A percentile compares a stretch with the other conserved stretches of the same genome.
Conservation (phyloP, 2,888 invertebrate genomes). For the Tenthredo scrophulariae region DNA sequence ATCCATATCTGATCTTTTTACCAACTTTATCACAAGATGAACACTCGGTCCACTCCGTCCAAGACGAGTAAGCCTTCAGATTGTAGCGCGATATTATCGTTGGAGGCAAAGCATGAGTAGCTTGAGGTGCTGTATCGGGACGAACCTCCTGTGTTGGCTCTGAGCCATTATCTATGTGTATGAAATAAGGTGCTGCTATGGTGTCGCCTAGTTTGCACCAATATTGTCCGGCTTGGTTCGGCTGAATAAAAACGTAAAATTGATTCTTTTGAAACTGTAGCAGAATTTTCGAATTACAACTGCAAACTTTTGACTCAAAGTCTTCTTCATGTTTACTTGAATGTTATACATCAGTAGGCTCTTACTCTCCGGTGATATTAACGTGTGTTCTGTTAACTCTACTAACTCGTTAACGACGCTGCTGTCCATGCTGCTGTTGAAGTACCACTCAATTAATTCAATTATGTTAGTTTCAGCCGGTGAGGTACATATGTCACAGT, state of each 20-base stretch:
- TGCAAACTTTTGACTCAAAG: not conserved
- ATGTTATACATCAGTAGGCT: constrained; percentile 80
- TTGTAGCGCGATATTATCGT: constrained; percentile 68
- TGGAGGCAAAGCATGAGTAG: constrained; percentile 72
- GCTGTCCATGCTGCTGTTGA: constrained; percentile 66
- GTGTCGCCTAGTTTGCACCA: constrained; percentile 79
- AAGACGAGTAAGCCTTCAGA: constrained; percentile 80
- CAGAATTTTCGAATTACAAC: not conserved
- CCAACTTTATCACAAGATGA: constrained; percentile 83
- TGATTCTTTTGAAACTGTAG: not conserved
- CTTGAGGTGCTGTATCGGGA: constrained; percentile 65
- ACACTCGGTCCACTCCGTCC: constrained; percentile 85
- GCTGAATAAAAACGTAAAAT: constrained; percentile 57
- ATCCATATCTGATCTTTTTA: constrained; percentile 81
- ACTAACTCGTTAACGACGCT: constrained; percentile 71
- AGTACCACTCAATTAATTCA: constrained; percentile 79
- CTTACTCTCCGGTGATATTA: constrained; percentile 77
- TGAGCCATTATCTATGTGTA: constrained; percentile 79
- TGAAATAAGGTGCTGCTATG: constrained; percentile 77
- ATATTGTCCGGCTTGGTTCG: constrained; percentile 81
- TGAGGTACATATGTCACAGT: constrained; percentile 80
- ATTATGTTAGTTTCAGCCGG: constrained; percentile 76
- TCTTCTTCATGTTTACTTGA: constrained; percentile 60
- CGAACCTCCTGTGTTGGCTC: constrained; percentile 76
- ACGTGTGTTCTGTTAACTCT: constrained; percentile 77